Percentiles rank a stretch among this genome's conserved stretches.
These are phyloP conservation scores for Cepaea hortensis DNA, from an alignment of 2,888 invertebrate genomes.

Conservation along the genomic window DNA sequence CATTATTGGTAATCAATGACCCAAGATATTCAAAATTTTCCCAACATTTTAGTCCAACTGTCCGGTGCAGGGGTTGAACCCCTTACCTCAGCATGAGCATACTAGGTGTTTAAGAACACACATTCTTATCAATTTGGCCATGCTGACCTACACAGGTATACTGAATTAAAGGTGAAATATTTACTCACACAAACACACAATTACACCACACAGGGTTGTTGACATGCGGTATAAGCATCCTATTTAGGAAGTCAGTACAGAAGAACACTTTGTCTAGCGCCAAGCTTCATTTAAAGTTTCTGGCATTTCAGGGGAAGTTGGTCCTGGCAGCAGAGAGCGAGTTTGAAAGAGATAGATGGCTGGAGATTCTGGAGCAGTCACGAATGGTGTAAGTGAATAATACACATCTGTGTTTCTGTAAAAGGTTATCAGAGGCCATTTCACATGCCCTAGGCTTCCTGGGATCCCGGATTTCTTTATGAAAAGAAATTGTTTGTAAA, in stretches of 20 bases:
- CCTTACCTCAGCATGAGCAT: too few relatives aligned
- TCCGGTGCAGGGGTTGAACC: too few relatives aligned
- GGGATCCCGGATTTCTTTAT: not conserved
- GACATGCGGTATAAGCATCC: too few relatives aligned
- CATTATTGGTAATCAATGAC: too few relatives aligned
- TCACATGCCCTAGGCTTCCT: not conserved
- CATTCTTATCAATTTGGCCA: too few relatives aligned
- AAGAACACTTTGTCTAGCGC: not conserved
- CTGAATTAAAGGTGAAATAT: too few relatives aligned
- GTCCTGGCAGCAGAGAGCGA: conserved; percentile 73
- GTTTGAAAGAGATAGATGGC: conserved; percentile 74
- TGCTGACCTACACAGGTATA: too few relatives aligned
- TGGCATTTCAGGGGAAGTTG: conserved; percentile 61
- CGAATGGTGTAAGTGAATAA: conserved; percentile 71
- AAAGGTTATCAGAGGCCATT: not conserved
- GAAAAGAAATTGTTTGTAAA: too few relatives aligned
- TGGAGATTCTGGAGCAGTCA: conserved; percentile 70
- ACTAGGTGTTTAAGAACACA: too few relatives aligned
- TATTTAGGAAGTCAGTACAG: not conserved
- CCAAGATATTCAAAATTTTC: too few relatives aligned
- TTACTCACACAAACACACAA: not conserved
- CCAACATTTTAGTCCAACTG: too few relatives aligned
- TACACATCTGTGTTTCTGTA: not conserved
- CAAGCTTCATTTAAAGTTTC: not conserved
- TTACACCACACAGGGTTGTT: not conserved